Percentiles rank a stretch among this genome's conserved stretches.
phyloP scores from a whole-genome alignment of 2,888 invertebrate genomes.

The Trachelus iudaicus region DNA sequence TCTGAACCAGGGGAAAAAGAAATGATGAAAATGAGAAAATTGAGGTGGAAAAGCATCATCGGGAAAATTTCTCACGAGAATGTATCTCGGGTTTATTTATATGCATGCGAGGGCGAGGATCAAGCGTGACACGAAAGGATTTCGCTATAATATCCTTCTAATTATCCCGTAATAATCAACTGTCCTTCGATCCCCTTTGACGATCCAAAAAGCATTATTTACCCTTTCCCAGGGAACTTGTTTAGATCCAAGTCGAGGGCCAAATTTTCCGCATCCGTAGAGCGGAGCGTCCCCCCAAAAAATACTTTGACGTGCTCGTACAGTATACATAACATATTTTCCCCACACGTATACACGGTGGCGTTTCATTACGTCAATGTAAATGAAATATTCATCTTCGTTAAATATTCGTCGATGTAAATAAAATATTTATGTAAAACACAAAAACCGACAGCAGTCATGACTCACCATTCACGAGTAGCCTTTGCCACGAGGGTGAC shows the following conservation, averaged over 20 bases:
- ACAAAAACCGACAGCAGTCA: neutral
- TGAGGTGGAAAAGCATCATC: neutral
- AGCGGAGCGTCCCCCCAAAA: neutral
- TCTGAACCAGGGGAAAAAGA: neutral
- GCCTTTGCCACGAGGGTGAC: slow-evolving; percentile 53
- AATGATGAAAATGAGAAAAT: neutral
- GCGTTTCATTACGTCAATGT: neutral
- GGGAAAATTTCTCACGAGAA: neutral
- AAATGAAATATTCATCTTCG: no score
- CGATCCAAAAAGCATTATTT: neutral
- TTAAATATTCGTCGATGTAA: neutral
- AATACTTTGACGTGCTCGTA: no score
- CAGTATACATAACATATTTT: neutral
- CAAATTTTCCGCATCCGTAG: neutral
- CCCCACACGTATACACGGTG: neutral
- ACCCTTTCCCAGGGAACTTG: neutral
- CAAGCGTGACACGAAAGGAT: slow-evolving; percentile 5
- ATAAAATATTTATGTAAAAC: neutral
- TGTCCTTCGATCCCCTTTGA: neutral
- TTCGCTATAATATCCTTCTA: neutral
- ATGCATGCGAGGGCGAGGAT: neutral
- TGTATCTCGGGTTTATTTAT: neutral
- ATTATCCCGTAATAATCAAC: neutral
- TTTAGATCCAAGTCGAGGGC: neutral
- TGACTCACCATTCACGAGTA: slow-evolving; percentile 56